phyloP scores from a whole-genome alignment of 2,113 vertebrate species.

The Xiphophorus couchianus region DNA sequence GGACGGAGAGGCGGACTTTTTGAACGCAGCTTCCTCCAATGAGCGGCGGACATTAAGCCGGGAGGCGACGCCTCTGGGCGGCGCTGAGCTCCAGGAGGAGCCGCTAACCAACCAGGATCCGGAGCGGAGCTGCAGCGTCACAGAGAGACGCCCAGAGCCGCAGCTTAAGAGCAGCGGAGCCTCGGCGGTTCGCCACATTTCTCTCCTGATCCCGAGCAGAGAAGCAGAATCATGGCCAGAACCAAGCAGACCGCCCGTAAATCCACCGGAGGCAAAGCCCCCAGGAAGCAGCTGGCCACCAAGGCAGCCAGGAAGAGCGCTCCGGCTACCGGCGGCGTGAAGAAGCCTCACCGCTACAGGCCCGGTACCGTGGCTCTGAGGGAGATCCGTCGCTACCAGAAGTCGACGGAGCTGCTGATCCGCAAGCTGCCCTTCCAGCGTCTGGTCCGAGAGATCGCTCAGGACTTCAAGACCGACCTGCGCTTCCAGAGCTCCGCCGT shows the following conservation, averaged over 20 bases:
- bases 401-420: constrained; percentile 55
- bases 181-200: no score
- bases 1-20: no score
- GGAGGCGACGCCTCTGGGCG: no score
- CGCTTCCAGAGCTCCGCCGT: constrained; percentile 71
- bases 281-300: constrained; percentile 42
- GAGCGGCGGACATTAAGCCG: no score
- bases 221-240: no score
- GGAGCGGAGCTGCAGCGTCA: no score
- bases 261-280: constrained; percentile 34
- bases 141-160: no score
- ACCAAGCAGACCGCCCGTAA: no score
- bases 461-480: constrained; percentile 25
- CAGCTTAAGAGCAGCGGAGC: not conserved
- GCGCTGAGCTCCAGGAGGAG: no score
- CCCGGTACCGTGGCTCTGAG: constrained; percentile 57
- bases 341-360: constrained; percentile 40
- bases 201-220: no score
- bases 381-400: constrained; percentile 58
- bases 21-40: no score
- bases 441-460: not conserved
- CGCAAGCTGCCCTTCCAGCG: constrained; percentile 37
- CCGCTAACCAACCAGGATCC: no score
- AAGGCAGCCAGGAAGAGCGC: constrained; percentile 33
- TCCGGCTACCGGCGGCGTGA: constrained; percentile 27